These are phyloP conservation scores for Leucopsar rothschildi DNA, from an alignment of 2,113 vertebrate genomes.

Conservation along the genomic window DNA sequence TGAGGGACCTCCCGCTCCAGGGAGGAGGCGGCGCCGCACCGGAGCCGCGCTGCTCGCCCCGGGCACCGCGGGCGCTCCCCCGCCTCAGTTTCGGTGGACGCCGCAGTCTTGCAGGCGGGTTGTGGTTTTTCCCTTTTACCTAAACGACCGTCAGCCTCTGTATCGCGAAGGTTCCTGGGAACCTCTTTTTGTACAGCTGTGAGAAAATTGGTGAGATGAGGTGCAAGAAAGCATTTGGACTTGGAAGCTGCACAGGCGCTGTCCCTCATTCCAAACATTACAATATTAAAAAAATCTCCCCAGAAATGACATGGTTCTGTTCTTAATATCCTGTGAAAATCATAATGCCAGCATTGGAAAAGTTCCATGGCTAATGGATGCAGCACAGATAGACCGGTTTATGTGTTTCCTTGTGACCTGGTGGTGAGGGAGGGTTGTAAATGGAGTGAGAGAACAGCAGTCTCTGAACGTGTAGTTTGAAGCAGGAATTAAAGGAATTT, in stretches of 20 bases:
- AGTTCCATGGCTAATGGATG: constrained; percentile 4
- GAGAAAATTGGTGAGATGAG: neutral
- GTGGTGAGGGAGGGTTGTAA: neutral
- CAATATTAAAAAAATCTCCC: neutral
- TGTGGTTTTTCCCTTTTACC: neutral
- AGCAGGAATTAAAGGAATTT: constrained; percentile 68
- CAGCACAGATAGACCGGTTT: constrained; percentile 5
- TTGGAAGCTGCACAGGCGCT: neutral
- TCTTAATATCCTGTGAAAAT: neutral
- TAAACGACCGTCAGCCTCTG: neutral
- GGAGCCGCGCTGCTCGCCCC: neutral
- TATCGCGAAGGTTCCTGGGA: neutral
- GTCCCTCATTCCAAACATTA: neutral
- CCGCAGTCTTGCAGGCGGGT: neutral
- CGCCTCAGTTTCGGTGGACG: neutral
- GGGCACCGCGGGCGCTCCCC: neutral
- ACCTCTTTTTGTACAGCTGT: neutral
- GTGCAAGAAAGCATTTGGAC: neutral
- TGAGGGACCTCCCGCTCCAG: constrained; percentile 1
- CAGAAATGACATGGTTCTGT: neutral
- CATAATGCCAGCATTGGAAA: neutral
- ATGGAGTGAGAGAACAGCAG: neutral
- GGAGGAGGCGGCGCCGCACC: neutral
- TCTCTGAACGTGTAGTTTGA: constrained; percentile 1
- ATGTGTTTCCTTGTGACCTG: neutral